A percentile compares a stretch with the other conserved stretches of the same genome.
phyloP scores from a whole-genome alignment of 2,113 vertebrate species.

The Pachyramphus minor region DNA sequence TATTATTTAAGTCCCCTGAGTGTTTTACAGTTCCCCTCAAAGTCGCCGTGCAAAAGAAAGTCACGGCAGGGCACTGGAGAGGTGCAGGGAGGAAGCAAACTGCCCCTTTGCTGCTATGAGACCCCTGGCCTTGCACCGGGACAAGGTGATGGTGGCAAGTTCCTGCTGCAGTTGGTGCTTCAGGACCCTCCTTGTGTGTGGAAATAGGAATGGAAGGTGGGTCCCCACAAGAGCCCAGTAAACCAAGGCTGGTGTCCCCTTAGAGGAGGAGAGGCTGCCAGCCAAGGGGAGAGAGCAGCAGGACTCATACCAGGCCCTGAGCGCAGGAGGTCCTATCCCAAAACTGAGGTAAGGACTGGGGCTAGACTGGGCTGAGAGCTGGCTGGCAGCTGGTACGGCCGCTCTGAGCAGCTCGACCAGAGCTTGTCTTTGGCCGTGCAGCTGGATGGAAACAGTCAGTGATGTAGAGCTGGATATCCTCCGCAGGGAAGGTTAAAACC shows the following conservation, averaged over 20 bases:
- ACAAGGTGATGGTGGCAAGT: not conserved
- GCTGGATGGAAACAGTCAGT: not conserved
- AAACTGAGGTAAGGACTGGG: not conserved
- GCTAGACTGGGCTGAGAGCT: not conserved
- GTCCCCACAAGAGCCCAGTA: not conserved
- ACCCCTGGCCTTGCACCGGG: not conserved
- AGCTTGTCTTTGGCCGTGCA: not conserved
- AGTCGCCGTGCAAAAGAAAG: conserved; percentile 30
- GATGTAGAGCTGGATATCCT: conserved; percentile 47
- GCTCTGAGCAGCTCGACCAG: not conserved
- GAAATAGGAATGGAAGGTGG: not conserved
- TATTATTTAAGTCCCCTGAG: conserved; percentile 53
- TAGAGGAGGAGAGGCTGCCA: not conserved
- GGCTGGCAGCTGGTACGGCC: not conserved
- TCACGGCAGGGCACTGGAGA: not conserved
- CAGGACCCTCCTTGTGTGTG: not conserved
- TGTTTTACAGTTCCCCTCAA: conserved; percentile 54
- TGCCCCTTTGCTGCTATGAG: not conserved
- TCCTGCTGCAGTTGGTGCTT: not conserved
- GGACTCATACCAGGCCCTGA: not conserved
- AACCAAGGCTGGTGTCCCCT: not conserved
- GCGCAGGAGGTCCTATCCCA: not conserved
- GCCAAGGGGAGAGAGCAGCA: not conserved
- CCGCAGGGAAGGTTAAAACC: conserved; percentile 59
- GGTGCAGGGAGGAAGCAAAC: not conserved